Evolutionary conservation across 2,113 vertebrate species (phyloP).

Genomic region (Polypterus senegalus): DNA sequence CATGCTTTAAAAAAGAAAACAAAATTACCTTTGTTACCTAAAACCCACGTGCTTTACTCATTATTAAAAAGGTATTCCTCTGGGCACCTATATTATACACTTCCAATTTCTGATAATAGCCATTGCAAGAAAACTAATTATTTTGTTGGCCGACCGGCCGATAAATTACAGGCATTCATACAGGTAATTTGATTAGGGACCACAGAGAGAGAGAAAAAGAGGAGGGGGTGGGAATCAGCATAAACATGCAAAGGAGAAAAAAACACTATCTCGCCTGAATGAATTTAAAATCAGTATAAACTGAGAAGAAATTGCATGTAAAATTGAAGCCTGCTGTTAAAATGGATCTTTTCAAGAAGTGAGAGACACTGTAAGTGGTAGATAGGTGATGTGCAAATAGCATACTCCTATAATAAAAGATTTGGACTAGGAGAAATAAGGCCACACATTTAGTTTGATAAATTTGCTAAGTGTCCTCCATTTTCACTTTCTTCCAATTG

Average conservation of each 20-base stretch:
- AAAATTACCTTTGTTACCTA: conserved; percentile 4
- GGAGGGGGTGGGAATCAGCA: neutral
- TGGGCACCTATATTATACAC: conserved; percentile 38
- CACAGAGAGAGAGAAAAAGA: conserved; percentile 4
- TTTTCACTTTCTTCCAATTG: too few species aligned
- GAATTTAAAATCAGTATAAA: neutral
- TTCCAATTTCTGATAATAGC: conserved; percentile 40
- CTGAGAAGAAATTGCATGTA: neutral
- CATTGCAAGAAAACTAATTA: conserved; percentile 58
- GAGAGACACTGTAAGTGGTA: neutral
- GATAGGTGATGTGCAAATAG: neutral
- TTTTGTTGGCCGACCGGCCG: conserved; percentile 61
- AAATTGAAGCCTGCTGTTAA: neutral
- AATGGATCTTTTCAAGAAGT: neutral
- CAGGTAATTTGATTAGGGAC: conserved; percentile 37
- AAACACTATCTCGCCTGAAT: neutral
- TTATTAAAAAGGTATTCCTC: conserved; percentile 25
- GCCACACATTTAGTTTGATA: too few species aligned
- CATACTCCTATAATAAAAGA: neutral
- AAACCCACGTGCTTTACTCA: conserved; percentile 15
- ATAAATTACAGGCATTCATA: conserved; percentile 45
- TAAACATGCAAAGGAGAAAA: neutral
- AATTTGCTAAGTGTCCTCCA: too few species aligned
- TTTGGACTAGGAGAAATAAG: too few species aligned
- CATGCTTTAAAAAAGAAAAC: too few species aligned